Percentiles rank a stretch among this genome's conserved stretches.
phyloP scores from a whole-genome alignment of 2,113 vertebrate species.

The Glaucomys volans region DNA sequence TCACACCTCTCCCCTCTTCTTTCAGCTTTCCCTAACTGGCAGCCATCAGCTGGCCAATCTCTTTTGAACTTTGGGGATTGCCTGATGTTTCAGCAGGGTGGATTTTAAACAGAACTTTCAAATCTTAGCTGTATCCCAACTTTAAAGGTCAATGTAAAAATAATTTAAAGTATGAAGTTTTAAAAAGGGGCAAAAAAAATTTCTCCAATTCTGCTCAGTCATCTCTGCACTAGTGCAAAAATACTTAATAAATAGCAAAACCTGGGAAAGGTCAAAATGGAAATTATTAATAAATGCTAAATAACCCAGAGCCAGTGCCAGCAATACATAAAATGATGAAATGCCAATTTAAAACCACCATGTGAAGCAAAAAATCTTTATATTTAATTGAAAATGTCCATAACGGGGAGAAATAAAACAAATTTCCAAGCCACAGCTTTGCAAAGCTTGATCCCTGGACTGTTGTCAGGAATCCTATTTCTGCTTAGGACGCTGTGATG shows the following conservation, averaged over 20 bases:
- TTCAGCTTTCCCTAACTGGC: neutral
- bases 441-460: slow-evolving; percentile 7
- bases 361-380: slow-evolving; percentile 69
- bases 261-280: slow-evolving; percentile 78
- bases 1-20: neutral
- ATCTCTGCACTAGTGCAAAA: slow-evolving; percentile 70
- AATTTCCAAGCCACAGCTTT: slow-evolving; percentile 11
- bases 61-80: slow-evolving; percentile 10
- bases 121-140: slow-evolving; percentile 57
- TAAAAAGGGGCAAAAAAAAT: slow-evolving; percentile 60
- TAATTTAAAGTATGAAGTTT: slow-evolving; percentile 76
- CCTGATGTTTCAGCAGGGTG: slow-evolving; percentile 38
- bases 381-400: slow-evolving; percentile 69
- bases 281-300: slow-evolving; percentile 83
- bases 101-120: slow-evolving; percentile 72
- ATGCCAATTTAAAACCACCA: slow-evolving; percentile 70
- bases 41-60: neutral
- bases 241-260: slow-evolving; percentile 78
- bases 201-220: slow-evolving; percentile 62
- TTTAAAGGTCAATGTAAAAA: slow-evolving; percentile 84
- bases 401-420: slow-evolving; percentile 47
- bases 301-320: slow-evolving; percentile 66
- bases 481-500: neutral
- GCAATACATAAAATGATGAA: slow-evolving; percentile 77
- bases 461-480: neutral